These are phyloP conservation scores for Coluber constrictor DNA, from an alignment of 2,797 vertebrate genomes.

Conservation along the genomic window DNA sequence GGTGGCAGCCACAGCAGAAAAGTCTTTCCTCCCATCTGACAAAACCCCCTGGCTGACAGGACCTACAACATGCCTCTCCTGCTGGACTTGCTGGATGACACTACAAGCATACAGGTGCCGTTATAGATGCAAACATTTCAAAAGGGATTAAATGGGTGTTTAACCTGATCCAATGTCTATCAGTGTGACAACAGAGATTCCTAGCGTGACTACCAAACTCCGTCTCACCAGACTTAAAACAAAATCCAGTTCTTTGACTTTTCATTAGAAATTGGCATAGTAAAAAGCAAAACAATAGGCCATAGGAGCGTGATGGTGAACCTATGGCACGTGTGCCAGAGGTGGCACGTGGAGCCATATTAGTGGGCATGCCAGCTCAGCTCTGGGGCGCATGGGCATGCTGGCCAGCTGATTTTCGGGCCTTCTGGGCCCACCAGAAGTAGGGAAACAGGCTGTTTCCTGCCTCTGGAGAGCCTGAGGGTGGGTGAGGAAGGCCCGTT, in stretches of 20 bases:
- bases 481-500: no score
- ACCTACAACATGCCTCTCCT: background rate
- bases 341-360: no score
- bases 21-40: background rate
- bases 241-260: background rate
- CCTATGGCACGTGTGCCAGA: no score
- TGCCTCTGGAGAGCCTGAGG: no score
- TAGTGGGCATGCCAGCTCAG: no score
- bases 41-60: background rate
- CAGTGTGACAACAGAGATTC: background rate
- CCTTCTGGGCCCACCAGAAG: no score
- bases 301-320: no score
- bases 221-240: background rate
- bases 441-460: no score
- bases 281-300: background rate
- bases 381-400: no score
- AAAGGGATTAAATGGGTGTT: background rate
- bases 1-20: background rate
- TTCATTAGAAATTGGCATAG: background rate
- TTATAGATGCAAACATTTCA: background rate
- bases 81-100: background rate
- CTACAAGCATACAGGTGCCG: background rate
- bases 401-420: no score
- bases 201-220: background rate
- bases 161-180: background rate